Conservation (phyloP, 2,113 vertebrate species). For the Trochalopteron elliotii region DNA sequence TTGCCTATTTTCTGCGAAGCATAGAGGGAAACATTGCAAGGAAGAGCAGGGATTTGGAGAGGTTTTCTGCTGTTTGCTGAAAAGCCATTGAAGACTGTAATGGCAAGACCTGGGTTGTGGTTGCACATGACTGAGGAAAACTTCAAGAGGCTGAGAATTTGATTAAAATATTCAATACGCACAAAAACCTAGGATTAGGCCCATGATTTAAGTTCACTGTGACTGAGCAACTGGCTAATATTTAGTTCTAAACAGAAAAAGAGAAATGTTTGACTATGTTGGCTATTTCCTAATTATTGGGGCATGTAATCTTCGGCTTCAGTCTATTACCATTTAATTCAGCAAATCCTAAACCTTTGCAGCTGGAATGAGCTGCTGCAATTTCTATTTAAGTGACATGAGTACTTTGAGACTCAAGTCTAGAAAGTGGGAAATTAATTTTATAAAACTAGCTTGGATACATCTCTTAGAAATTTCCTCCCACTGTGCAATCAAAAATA, state of each 20-base stretch:
- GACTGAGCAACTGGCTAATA: neutral
- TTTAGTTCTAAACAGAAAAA: neutral
- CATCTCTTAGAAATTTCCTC: neutral
- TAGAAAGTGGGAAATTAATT: neutral
- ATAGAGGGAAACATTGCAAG: neutral
- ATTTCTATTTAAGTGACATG: neutral
- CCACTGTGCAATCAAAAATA: neutral
- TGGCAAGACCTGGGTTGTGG: neutral
- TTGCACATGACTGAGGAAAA: neutral
- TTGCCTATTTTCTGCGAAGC: neutral
- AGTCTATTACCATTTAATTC: neutral
- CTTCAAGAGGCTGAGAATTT: neutral
- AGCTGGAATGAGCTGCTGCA: neutral
- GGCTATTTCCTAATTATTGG: neutral
- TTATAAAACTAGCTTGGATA: neutral
- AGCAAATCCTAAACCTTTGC: neutral
- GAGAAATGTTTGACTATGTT: neutral
- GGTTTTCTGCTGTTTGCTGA: neutral
- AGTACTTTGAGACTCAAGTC: neutral
- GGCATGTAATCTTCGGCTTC: neutral
- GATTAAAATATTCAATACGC: neutral
- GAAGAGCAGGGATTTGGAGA: neutral
- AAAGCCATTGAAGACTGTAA: neutral
- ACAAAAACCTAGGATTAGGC: neutral
- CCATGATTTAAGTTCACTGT: neutral